Evolutionary conservation across 2,888 invertebrate genomes (phyloP), one percentile per base, ranked within the genome.

Genomic region (Nysson spinosus): DNA sequence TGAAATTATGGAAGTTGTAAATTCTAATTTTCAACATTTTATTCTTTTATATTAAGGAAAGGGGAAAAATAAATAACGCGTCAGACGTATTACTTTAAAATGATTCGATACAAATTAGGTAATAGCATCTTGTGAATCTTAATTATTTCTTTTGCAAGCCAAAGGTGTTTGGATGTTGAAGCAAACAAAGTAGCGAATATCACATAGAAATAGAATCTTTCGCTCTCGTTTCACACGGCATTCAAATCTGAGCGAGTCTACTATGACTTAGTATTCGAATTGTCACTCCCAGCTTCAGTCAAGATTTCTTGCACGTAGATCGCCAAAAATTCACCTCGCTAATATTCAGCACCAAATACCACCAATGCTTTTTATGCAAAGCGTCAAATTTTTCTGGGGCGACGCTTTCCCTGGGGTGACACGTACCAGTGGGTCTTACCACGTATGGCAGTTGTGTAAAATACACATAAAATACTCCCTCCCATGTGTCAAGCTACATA

Each of bases 231-330:
- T n/a, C n/a, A n/a, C n/a, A n/a, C n/a, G n/a, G n/a, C n/a, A n/a
- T n/a, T n/a, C n/a, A n/a, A n/a, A n/a, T n/a, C n/a, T 11, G 26
- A 17, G 4, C 26, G 44, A 50, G 19, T 46, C 39, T 43, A 30
- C 17, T 3, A 30, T 32, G 50, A 72, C 69, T 74, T 73, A 32
- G 60, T 66, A 69, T 74, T 69, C 60, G 66, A 66, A 74, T 65
- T 60, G 65, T 49, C 52, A 49, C 34, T 34, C 39, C 26, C 32
- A 46, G 43, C 65, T 57, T 60, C 51, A 54, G 69, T 73, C 66
- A 63, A 50, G 63, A 73, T 74, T 73, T 69, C 57, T 66, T 49
- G 74, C 72, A 63, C 74, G 72, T 74, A 69, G 52, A 62, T 65
- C 56, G 65, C 55, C 39, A 30, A 26, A 32, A 61, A 65, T 72